Evolutionary conservation across 2,888 invertebrate species (phyloP).

Genomic region (Mongoloraphidia duomilia): DNA sequence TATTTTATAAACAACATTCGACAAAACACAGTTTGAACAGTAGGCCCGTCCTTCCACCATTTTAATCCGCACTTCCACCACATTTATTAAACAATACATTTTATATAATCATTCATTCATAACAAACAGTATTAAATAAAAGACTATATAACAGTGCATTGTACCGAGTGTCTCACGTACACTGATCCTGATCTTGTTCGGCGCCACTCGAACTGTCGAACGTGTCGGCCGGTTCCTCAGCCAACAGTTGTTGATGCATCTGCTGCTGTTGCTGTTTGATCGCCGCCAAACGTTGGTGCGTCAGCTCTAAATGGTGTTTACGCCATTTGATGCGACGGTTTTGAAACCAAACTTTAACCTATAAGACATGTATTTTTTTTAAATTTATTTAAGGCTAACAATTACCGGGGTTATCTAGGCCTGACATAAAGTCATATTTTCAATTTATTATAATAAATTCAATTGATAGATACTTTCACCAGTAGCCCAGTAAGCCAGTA

Average conservation of each 20-base stretch:
- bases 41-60: too few species aligned
- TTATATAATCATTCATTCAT: neutral
- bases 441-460: too few species aligned
- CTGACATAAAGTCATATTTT: too few species aligned
- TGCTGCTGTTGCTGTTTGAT: constrained; percentile 34
- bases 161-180: constrained; percentile 21
- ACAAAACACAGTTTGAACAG: too few species aligned
- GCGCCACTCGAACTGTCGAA: constrained; percentile 32
- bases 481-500: too few species aligned
- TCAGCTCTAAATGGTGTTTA: constrained; percentile 84
- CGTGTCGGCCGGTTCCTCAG: constrained; percentile 32
- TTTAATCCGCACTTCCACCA: too few species aligned
- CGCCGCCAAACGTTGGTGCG: constrained; percentile 69
- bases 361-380: neutral
- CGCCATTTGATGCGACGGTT: constrained; percentile 92
- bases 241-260: constrained; percentile 27
- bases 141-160: neutral
- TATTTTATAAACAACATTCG: too few species aligned
- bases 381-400: too few species aligned
- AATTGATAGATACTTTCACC: too few species aligned
- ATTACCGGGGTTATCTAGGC: too few species aligned
- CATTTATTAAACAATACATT: too few species aligned
- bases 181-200: constrained; percentile 15
- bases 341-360: constrained; percentile 88
- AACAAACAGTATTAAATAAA: neutral